Conservation (phyloP, 2,888 invertebrate species). For the Mesoligia furuncula region DNA sequence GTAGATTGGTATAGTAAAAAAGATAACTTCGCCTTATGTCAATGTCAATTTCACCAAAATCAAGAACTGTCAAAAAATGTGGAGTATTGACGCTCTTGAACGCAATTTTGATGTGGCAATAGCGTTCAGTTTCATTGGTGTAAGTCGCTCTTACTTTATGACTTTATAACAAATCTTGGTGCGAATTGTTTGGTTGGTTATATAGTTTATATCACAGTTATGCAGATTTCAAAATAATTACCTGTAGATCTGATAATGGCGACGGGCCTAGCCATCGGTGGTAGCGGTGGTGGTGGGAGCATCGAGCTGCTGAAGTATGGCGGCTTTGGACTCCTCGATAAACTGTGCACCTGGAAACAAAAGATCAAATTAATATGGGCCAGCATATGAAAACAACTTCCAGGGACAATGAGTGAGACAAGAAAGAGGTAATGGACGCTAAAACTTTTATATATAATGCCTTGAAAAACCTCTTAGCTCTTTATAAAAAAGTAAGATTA, state of each 20-base stretch:
- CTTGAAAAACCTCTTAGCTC: background rate
- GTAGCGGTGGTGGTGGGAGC: slow-evolving; percentile 98
- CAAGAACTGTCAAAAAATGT: background rate
- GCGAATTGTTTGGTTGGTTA: background rate
- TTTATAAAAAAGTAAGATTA: background rate
- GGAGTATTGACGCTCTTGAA: background rate
- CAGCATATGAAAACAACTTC: background rate
- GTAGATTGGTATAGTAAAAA: background rate
- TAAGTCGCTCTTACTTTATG: background rate
- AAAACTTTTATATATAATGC: background rate
- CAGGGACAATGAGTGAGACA: too few relatives aligned
- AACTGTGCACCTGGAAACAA: slow-evolving; percentile 83
- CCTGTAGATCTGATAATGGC: slow-evolving; percentile 98
- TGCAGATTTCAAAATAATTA: slow-evolving; percentile 63
- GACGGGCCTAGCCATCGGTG: slow-evolving; percentile 98
- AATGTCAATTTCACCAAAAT: background rate
- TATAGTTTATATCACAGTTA: background rate
- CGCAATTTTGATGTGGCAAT: background rate
- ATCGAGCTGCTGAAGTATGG: slow-evolving; percentile 97
- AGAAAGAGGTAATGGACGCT: background rate
- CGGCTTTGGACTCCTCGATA: slow-evolving; percentile 93
- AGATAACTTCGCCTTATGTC: background rate
- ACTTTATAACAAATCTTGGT: background rate
- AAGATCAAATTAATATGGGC: background rate
- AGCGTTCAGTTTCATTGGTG: background rate